Base-by-base conservation (phyloP, 2,888 invertebrate species). In the Maniola hyperantus region DNA sequence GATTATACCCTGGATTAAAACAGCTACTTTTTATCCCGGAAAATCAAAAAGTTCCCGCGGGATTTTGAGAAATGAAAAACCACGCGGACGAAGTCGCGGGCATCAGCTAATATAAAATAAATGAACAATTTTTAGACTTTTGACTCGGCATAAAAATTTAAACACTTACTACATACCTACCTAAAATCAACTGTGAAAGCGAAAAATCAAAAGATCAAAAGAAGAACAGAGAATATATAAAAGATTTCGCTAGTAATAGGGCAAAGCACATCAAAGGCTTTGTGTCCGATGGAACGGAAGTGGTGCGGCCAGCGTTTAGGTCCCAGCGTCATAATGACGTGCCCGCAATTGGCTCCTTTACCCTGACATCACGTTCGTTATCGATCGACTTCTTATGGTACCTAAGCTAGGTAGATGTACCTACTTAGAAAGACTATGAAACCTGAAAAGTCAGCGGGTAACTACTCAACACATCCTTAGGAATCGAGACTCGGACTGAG, bases 281-380 rank as follows among this genome's bases (percentile, higher is more conserved):
- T 81, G 77, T 76, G 82, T 74, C 76, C 83, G 83, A 72, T 80
- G 82, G 79, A 70, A 82, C 80, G 87, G 88, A 89, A 88, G 77
- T 72, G 61, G 67, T 78, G 74, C 76, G 87, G 87, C 88, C 90
- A 88, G 87, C 87, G 77, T 73, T 64, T 61, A 64, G 64, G 62
- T 73, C 74, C 69, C 67, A 69, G 71, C 68, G 72, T 72, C 73
- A 74, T 88, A 88, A 88, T 83, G 87, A 86, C 75, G 85, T 79
- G 72, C 70, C 76, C 80, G 69, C 79, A 80, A 91, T 90, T 90
- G 89, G 85, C 88, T 78, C 82, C 78, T 81, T 91, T 89, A 89
- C 82, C 73, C 76, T 66, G 73, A 74, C 76, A 80, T 83, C 90
- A 91, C 90, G 90, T 87, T 78, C 65, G 65, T 66, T 65, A 66